Base-by-base conservation (phyloP, 2,113 vertebrate species). In the Hiodon alosoides region DNA sequence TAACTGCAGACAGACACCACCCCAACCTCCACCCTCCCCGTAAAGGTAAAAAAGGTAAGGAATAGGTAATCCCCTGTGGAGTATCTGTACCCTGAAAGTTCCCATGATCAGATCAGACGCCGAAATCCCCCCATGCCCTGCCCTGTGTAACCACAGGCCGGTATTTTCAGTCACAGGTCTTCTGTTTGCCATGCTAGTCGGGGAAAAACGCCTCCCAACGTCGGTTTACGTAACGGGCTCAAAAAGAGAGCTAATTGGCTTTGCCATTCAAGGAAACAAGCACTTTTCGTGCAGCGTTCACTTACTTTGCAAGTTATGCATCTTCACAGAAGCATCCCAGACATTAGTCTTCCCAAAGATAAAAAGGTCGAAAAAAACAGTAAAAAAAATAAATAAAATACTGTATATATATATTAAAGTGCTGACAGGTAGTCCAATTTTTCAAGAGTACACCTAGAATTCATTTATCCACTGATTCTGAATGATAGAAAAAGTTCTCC, bases 301-400 rank as follows among this genome's bases (percentile, higher is more conserved):
- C 96, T 98, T 95, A 98, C 96, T 89, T 86, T 94, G 94, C 85
- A 95, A 88, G 89, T 93, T 95, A 89, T 93, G 94, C 95, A 98
- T 98, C 65, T 78, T 89, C 85, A 31, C 31, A 31, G 31, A 31
- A 31, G 31, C 31, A 31, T 31, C 31, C 31, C 31, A 31, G 31
- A 31, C 31, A 31, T 31, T 31, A 31, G 31, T 31, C 31, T 31
- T 31, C 31, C 31, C 31, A 31, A 31, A 31, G 31, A 31, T 31
- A 31, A 31, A 31, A 31, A 31, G 31, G 31, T 31, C 48, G 82
- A 77, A 78, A 77, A 14, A 79, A 2, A 50, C 77, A 73, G 72
- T 60, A 5, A 11, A 51, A 11, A 51, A 14, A 48, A 5, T 67
- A 51, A 75, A 57, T 48, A 67, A 52, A 5, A 14, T 71, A 16